Base-by-base conservation (phyloP, 2,113 vertebrate genomes). In the Aleadryas rufinucha region DNA sequence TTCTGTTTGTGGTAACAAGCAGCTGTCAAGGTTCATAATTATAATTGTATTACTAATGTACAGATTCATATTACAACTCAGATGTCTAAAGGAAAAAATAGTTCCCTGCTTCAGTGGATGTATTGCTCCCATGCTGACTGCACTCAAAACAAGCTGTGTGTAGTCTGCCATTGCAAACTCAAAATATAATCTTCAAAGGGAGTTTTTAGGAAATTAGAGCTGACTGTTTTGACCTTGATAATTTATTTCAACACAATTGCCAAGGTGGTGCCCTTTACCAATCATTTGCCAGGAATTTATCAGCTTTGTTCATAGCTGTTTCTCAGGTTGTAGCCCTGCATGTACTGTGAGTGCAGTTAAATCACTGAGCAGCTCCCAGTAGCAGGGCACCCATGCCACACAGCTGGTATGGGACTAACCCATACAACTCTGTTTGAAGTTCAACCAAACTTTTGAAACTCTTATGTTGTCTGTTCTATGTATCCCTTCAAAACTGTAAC, bases 151-250 rank as follows among this genome's bases (percentile, higher is more conserved):
- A 79, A 87, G 42, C 30, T 75, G 16, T 52, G 17, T 42, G 22
- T 65, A 49, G 31, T 37, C 44, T 82, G 50, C 53, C 14, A 30
- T 19, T 86, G 45, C 57, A 66, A 74, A 84, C 39, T 95, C 59
- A 61, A 90, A 85, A 50, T 16, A 9, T 37, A 66, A 28, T 47
- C 52, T 89, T 66, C 33, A 59, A 71, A 92, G 42, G 30, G 66
- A 56, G 10, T 52, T 59, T 65, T 80, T 35, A 84, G 84, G 84
- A 89, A 95, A 84, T 93, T 59, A 49, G 33, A 63, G 64, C 39
- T 70, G 80, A 42, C 50, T 86, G 13, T 50, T 86, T 84, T 71
- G 76, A 84, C 33, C 39, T 52, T 54, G 13, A 9, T 90, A 84
- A 74, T 63, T 89, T 91, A 69, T 87, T 89, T 93, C 52, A 66